Evolutionary conservation across 2,888 invertebrate species (phyloP).

Genomic region (Ophioninae sp.): DNA sequence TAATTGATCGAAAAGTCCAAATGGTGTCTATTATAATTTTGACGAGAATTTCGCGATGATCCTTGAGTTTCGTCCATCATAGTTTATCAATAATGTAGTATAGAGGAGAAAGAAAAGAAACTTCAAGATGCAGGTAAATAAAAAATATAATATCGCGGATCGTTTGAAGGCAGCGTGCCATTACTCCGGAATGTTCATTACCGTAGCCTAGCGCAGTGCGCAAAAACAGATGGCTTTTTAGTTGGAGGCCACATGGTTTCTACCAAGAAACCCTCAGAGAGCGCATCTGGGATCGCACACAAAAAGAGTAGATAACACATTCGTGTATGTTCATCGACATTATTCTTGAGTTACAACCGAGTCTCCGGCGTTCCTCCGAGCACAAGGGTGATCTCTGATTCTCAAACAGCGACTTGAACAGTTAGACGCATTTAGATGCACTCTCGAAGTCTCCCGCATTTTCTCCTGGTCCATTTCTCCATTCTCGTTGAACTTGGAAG

Average conservation of each 20-base stretch:
- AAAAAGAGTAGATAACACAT: background rate
- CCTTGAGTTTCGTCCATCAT: no score
- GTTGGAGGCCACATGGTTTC: slow-evolving; percentile 73
- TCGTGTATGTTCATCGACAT: background rate
- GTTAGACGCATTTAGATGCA: slow-evolving; percentile 58
- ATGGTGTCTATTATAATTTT: no score
- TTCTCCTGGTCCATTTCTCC: slow-evolving; percentile 20
- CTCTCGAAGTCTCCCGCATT: slow-evolving; percentile 16
- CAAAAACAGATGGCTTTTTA: slow-evolving; percentile 59
- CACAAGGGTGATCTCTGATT: slow-evolving; percentile 53
- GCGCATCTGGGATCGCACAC: slow-evolving; percentile 63
- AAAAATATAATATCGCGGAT: background rate
- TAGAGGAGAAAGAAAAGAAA: background rate
- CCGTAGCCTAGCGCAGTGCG: slow-evolving; percentile 27
- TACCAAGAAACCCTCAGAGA: slow-evolving; percentile 63
- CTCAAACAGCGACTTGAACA: slow-evolving; percentile 36
- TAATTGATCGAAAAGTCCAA: no score
- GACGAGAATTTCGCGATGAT: no score
- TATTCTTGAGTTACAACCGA: slow-evolving; percentile 14
- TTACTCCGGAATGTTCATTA: slow-evolving; percentile 22
- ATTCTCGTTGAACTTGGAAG: slow-evolving; percentile 56
- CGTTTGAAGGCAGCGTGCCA: background rate
- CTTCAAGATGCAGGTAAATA: background rate
- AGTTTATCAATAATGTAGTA: background rate
- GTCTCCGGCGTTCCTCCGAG: slow-evolving; percentile 21